A percentile compares a stretch with the other conserved stretches of the same genome.
Evolutionary conservation across 2,797 vertebrate species (phyloP).

Genomic region (Carduelis carduelis): DNA sequence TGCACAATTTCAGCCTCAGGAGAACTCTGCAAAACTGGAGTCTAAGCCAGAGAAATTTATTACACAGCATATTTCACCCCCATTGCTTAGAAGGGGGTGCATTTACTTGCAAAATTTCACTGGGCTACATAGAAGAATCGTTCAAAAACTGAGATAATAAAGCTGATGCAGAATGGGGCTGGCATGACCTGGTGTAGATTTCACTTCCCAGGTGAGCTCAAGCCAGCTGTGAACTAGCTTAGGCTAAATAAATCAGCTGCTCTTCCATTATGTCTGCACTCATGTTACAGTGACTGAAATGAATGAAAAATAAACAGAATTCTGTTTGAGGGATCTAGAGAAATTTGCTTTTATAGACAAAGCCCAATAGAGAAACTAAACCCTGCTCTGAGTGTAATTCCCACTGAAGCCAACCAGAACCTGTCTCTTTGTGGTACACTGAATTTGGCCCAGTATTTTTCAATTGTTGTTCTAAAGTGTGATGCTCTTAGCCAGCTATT

Average conservation of each 20-base stretch:
- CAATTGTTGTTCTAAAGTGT: neutral
- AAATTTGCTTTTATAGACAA: neutral
- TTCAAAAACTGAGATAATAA: neutral
- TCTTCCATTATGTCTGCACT: neutral
- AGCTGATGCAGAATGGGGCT: neutral
- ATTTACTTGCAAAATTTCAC: neutral
- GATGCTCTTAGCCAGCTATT: slow-evolving; percentile 35
- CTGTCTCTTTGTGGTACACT: neutral
- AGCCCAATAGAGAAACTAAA: neutral
- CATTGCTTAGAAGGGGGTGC: neutral
- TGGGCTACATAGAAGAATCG: neutral
- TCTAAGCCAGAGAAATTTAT: neutral
- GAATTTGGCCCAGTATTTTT: slow-evolving; percentile 3
- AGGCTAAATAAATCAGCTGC: neutral
- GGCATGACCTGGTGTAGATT: neutral
- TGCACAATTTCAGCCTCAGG: neutral
- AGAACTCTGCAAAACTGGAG: neutral
- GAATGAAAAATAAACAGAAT: neutral
- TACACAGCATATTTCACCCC: neutral
- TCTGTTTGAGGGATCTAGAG: neutral
- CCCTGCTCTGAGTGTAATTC: neutral
- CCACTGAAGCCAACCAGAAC: neutral
- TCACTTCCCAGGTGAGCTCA: neutral
- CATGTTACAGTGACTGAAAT: neutral
- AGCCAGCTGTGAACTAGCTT: neutral